These are phyloP conservation scores for Endomychus coccineus DNA, from an alignment of 2,888 invertebrate species.

Conservation along the genomic window DNA sequence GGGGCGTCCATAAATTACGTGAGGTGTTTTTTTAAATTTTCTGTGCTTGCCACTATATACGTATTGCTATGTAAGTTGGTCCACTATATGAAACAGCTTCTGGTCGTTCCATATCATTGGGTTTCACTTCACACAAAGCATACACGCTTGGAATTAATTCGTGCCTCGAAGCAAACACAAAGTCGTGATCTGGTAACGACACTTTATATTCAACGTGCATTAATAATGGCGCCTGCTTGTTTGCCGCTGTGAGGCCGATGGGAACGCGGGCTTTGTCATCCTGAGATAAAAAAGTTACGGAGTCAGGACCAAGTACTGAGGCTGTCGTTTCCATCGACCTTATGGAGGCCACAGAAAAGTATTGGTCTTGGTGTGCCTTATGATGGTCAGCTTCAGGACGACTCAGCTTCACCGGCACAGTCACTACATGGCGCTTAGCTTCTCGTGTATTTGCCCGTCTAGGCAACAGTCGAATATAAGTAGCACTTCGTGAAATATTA, in stretches of 20 bases:
- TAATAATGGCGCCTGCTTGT: no score
- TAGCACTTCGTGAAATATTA: slow-evolving; percentile 14
- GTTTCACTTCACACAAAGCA: slow-evolving; percentile 20
- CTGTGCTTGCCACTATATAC: no score
- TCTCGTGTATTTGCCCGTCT: slow-evolving; percentile 20
- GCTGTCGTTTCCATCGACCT: slow-evolving; percentile 23
- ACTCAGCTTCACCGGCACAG: slow-evolving; percentile 18
- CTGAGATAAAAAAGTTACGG: no score
- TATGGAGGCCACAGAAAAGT: slow-evolving; percentile 27
- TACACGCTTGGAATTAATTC: slow-evolving; percentile 23
- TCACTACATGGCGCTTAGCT: slow-evolving; percentile 14
- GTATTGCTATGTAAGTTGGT: slow-evolving; percentile 38
- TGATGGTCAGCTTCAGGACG: slow-evolving; percentile 17
- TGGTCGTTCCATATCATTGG: slow-evolving; percentile 26
- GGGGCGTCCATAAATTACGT: no score
- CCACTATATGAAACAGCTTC: slow-evolving; percentile 37
- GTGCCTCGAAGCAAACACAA: slow-evolving; percentile 18
- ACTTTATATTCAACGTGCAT: slow-evolving; percentile 22
- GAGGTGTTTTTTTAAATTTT: no score
- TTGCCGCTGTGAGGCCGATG: no score
- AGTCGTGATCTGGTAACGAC: slow-evolving; percentile 21
- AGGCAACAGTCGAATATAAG: slow-evolving; percentile 19
- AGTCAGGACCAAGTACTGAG: slow-evolving; percentile 16
- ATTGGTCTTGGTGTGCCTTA: slow-evolving; percentile 26
- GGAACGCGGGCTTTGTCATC: no score